Evolutionary conservation across 2,113 vertebrate species (phyloP).

Genomic region (Rhabdornis inornatus): DNA sequence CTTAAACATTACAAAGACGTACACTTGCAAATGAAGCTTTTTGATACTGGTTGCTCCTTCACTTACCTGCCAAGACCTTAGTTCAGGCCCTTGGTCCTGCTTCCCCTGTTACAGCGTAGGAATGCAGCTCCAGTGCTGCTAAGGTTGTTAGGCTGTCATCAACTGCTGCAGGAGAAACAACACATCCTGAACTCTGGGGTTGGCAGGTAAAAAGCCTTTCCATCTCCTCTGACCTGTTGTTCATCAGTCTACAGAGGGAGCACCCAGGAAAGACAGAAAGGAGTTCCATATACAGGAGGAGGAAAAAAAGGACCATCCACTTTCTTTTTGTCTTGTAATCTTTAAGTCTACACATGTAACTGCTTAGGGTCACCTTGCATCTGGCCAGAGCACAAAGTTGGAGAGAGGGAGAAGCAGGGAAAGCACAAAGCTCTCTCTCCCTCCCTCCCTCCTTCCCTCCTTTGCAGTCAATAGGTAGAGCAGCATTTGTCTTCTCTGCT

Average conservation of each 20-base stretch:
- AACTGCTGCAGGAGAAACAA: slow-evolving; percentile 71
- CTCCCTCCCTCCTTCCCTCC: background rate
- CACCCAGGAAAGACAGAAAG: slow-evolving; percentile 38
- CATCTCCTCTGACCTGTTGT: slow-evolving; percentile 28
- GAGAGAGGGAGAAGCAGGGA: background rate
- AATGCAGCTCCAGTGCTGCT: slow-evolving; percentile 71
- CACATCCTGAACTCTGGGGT: slow-evolving; percentile 69
- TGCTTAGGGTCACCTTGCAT: slow-evolving; percentile 4
- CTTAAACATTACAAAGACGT: slow-evolving; percentile 63
- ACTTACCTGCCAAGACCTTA: slow-evolving; percentile 72
- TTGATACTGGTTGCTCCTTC: slow-evolving; percentile 55
- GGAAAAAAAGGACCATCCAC: background rate
- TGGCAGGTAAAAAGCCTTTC: slow-evolving; percentile 66
- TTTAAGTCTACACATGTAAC: slow-evolving; percentile 50
- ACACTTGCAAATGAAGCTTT: slow-evolving; percentile 49
- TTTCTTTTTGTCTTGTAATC: slow-evolving; percentile 53
- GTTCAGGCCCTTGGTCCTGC: slow-evolving; percentile 69
- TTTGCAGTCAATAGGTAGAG: background rate
- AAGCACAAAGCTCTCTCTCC: background rate
- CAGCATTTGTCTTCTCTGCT: background rate
- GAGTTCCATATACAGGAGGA: slow-evolving; percentile 18
- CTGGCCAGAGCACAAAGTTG: background rate
- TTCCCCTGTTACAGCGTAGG: slow-evolving; percentile 69
- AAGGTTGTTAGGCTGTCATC: slow-evolving; percentile 69
- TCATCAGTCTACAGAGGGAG: slow-evolving; percentile 17